These are phyloP conservation scores for Rhopalosiphum maidis DNA, from an alignment of 1,140 invertebrate species.

Conservation along the genomic window DNA sequence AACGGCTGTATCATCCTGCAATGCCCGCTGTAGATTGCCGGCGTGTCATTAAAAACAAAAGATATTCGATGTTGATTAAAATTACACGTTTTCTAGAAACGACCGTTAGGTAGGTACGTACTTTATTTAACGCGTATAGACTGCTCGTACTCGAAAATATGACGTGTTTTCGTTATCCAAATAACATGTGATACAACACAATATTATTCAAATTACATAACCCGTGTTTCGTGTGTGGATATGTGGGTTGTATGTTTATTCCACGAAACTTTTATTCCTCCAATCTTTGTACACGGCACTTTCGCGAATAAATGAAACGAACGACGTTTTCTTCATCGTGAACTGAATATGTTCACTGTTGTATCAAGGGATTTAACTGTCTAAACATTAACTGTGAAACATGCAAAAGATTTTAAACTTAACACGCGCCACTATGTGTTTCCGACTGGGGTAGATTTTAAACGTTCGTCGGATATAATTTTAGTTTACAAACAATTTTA, in stretches of 20 bases:
- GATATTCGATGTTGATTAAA: too few species aligned
- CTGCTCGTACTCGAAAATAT: too few species aligned
- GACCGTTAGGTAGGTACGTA: too few species aligned
- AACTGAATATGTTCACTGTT: neutral
- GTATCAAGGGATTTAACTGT: neutral
- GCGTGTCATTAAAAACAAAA: too few species aligned
- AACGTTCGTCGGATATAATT: neutral
- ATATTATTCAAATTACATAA: too few species aligned
- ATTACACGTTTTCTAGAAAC: too few species aligned
- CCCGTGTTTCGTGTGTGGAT: too few species aligned
- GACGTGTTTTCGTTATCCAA: too few species aligned
- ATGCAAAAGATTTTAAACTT: neutral
- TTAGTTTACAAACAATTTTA: neutral
- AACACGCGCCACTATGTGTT: neutral
- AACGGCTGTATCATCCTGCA: too few species aligned
- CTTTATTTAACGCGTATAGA: too few species aligned
- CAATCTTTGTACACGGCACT: neutral
- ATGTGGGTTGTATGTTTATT: neutral
- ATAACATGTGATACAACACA: too few species aligned
- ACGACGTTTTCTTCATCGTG: neutral
- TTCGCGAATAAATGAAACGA: neutral
- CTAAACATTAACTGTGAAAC: neutral
- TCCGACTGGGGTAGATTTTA: neutral
- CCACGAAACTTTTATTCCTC: neutral
- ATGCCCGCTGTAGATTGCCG: too few species aligned